These are phyloP conservation scores for Tetragonisca angustula DNA, from an alignment of 2,888 invertebrate genomes.

Conservation along the genomic window DNA sequence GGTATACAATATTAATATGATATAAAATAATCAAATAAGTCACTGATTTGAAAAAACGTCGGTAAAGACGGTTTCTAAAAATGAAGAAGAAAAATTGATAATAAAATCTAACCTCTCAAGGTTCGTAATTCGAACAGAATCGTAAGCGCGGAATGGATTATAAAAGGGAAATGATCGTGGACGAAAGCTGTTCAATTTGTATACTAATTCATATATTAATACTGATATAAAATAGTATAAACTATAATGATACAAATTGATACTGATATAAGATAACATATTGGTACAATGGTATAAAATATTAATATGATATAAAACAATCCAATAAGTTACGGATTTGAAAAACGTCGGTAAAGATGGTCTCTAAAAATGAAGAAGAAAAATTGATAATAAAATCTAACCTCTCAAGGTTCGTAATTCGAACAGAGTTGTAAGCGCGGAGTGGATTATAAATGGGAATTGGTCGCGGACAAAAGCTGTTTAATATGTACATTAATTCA, in stretches of 20 bases:
- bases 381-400: not conserved
- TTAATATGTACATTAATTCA: slow-evolving; percentile 53
- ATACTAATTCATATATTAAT: slow-evolving; percentile 34
- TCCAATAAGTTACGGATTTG: too few species aligned
- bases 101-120: not conserved
- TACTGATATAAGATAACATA: too few species aligned
- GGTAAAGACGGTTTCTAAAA: too few species aligned
- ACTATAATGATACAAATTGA: too few species aligned
- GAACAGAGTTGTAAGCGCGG: not conserved
- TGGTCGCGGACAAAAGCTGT: slow-evolving; percentile 30
- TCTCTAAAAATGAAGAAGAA: too few species aligned
- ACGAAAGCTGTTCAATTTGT: slow-evolving; percentile 45
- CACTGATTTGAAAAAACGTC: too few species aligned
- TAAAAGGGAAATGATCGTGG: not conserved
- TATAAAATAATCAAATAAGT: too few species aligned
- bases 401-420: not conserved
- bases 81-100: not conserved
- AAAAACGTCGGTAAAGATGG: too few species aligned
- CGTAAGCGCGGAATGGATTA: not conserved
- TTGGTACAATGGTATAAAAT: too few species aligned
- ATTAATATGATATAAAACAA: too few species aligned
- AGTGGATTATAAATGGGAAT: not conserved
- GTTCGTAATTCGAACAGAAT: not conserved
- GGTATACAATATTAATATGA: too few species aligned
- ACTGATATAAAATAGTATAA: too few species aligned